Evolutionary conservation across 1,140 invertebrate species (phyloP).

Genomic region (Drosophila arawakana): DNA sequence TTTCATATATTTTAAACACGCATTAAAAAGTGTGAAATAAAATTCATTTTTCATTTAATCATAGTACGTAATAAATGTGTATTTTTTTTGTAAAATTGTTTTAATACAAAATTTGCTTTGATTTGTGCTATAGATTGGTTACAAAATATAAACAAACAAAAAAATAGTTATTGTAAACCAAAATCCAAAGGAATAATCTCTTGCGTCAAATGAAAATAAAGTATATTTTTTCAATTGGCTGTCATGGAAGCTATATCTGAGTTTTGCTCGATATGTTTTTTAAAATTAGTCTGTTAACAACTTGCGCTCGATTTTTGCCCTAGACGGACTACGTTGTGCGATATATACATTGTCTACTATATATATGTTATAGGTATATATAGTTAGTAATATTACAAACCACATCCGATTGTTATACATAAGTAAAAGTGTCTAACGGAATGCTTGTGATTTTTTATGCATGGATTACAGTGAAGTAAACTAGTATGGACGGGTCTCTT

Average conservation of each 20-base stretch:
- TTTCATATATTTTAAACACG: not conserved
- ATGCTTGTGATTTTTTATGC: constrained; percentile 46
- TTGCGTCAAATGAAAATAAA: constrained; percentile 24
- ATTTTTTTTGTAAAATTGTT: constrained; percentile 53
- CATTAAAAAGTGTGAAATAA: not conserved
- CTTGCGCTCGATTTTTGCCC: not conserved
- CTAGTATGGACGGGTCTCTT: constrained; percentile 52
- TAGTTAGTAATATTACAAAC: constrained; percentile 26
- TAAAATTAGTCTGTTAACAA: constrained; percentile 42
- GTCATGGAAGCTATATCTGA: constrained; percentile 37
- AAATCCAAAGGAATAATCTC: constrained; percentile 26
- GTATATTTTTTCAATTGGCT: constrained; percentile 9
- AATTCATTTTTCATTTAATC: constrained; percentile 3
- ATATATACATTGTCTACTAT: constrained; percentile 35
- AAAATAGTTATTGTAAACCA: not conserved
- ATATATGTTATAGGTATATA: constrained; percentile 8
- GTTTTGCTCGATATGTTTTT: constrained; percentile 33
- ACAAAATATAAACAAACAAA: constrained; percentile 4
- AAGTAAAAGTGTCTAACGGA: constrained; percentile 46
- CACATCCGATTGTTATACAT: constrained; percentile 21
- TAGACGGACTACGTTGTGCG: not conserved
- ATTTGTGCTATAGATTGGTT: constrained; percentile 40
- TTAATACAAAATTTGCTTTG: constrained; percentile 55
- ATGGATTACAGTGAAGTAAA: constrained; percentile 34
- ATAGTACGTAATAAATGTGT: constrained; percentile 29